These are phyloP conservation scores for Leucophenga varia DNA, from an alignment of 1,140 invertebrate genomes.

Conservation along the genomic window DNA sequence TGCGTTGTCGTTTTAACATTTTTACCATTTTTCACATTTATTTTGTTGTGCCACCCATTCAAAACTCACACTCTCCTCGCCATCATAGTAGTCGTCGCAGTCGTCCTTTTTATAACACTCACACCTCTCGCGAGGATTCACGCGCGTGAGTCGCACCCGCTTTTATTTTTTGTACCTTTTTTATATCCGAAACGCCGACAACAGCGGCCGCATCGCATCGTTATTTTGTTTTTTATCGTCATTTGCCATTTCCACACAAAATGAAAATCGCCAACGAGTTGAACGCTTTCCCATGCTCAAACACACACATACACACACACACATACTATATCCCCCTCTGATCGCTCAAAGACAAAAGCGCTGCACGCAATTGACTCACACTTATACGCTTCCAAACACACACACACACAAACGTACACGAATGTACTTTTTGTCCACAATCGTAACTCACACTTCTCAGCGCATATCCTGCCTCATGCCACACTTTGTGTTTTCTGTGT, in stretches of 20 bases:
- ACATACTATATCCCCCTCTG: no score
- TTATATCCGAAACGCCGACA: slow-evolving; percentile 55
- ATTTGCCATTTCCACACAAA: slow-evolving; percentile 22
- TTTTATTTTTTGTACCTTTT: slow-evolving; percentile 49
- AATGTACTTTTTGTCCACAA: no score
- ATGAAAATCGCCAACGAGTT: no score
- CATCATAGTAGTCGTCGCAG: no score
- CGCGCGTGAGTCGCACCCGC: slow-evolving; percentile 21
- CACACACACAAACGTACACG: slow-evolving; percentile 1
- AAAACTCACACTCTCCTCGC: no score
- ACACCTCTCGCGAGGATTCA: not conserved
- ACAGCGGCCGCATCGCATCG: slow-evolving; percentile 1
- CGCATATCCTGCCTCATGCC: no score
- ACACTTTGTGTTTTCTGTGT: no score
- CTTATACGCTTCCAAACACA: slow-evolving; percentile 5
- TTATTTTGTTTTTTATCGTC: slow-evolving; percentile 33
- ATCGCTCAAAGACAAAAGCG: slow-evolving; percentile 46
- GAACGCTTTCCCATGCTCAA: no score
- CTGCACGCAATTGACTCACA: slow-evolving; percentile 22
- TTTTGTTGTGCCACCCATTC: no score
- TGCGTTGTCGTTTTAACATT: no score
- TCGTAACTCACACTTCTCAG: not conserved
- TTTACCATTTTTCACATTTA: no score
- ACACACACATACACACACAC: no score
- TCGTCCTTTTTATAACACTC: not conserved